Evolutionary conservation across 2,113 vertebrate genomes (phyloP).

Genomic region (Rhombomys opimus): DNA sequence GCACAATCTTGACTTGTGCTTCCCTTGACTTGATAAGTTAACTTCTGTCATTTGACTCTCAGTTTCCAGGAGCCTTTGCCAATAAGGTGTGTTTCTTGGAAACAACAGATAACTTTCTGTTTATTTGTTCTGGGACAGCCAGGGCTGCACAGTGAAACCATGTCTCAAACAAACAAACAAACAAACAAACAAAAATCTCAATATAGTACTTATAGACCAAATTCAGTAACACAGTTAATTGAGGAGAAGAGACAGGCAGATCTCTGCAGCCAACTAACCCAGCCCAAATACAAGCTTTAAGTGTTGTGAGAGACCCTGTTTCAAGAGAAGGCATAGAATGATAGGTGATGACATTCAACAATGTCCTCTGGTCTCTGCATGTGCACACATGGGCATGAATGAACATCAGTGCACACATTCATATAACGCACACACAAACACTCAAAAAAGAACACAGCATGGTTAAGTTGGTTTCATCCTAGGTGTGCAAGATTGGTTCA

Average conservation of each 20-base stretch:
- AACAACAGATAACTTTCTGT: neutral
- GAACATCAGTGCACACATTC: neutral
- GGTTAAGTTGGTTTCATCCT: no score
- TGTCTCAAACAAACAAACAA: neutral
- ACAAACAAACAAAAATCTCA: neutral
- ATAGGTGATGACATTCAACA: neutral
- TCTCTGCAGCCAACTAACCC: neutral
- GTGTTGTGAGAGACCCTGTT: neutral
- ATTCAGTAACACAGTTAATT: neutral
- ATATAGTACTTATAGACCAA: neutral
- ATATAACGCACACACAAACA: neutral
- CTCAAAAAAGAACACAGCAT: neutral
- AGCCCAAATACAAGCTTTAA: neutral
- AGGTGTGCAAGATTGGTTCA: no score
- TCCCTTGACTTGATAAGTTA: neutral
- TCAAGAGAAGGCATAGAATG: neutral
- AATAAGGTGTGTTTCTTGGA: neutral
- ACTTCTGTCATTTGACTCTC: neutral
- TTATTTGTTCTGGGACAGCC: neutral
- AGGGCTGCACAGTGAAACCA: no score
- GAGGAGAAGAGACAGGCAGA: neutral
- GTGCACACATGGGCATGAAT: neutral
- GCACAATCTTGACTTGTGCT: neutral
- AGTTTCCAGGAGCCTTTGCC: neutral
- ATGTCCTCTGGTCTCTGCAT: neutral